These are phyloP conservation scores for Piprites chloris DNA, from an alignment of 2,113 vertebrate genomes.

Conservation along the genomic window DNA sequence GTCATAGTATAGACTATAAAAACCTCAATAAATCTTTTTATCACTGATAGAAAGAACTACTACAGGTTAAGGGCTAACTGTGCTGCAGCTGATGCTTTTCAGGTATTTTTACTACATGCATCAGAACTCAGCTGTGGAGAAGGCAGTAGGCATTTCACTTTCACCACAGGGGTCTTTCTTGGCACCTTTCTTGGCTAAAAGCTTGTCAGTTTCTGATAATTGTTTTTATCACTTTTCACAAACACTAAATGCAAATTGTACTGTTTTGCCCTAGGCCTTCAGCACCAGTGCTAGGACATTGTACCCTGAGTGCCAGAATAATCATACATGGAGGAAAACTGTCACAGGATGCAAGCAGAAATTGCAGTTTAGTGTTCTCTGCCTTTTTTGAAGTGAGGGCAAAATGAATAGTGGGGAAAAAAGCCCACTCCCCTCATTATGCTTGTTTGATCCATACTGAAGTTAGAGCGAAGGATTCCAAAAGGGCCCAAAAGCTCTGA, in stretches of 20 bases:
- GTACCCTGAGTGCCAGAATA: rapidly evolving
- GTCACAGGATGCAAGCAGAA: background rate
- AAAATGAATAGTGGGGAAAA: background rate
- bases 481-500: background rate
- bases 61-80: background rate
- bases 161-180: background rate
- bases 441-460: background rate
- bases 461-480: background rate
- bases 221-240: background rate
- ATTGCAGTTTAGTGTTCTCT: background rate
- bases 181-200: background rate
- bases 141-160: background rate
- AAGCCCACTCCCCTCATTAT: background rate
- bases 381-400: background rate
- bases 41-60: background rate
- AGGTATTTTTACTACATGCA: background rate
- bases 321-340: background rate
- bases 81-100: background rate
- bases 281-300: background rate
- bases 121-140: background rate
- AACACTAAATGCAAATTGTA: background rate
- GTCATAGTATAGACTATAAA: background rate
- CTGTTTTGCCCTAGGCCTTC: background rate
- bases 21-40: background rate
- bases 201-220: background rate